Conservation (phyloP, 2,797 vertebrate species). For the Clamator glandarius region DNA sequence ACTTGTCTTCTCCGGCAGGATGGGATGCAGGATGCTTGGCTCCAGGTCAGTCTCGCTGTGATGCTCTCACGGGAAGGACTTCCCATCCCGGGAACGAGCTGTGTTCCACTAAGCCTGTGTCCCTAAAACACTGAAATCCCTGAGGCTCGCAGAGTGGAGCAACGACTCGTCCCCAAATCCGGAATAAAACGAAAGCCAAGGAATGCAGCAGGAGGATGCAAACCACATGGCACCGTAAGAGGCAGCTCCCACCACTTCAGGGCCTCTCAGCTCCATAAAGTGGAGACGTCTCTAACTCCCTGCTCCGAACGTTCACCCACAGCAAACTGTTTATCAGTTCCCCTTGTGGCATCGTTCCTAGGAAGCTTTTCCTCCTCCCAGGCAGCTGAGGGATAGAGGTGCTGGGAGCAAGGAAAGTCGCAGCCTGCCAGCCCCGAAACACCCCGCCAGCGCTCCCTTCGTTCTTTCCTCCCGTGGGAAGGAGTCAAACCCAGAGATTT, state of each 20-base stretch:
- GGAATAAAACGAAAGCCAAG: neutral
- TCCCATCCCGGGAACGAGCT: fast-evolving
- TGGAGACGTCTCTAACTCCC: neutral
- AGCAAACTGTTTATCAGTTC: too few species aligned
- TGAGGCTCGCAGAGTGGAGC: neutral
- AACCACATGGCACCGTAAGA: fast-evolving
- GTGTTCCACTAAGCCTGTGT: neutral
- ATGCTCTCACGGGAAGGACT: neutral
- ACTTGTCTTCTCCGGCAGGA: too few species aligned
- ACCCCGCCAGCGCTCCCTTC: fast-evolving
- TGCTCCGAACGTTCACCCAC: fast-evolving
- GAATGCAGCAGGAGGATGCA: fast-evolving
- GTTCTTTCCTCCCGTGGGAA: fast-evolving
- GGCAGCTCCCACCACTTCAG: fast-evolving
- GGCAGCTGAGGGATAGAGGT: fast-evolving
- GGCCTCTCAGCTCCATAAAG: neutral
- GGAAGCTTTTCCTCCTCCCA: neutral
- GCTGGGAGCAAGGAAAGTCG: neutral
- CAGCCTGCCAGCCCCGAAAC: neutral
- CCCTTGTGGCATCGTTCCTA: neutral
- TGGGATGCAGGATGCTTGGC: neutral
- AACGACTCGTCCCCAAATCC: fast-evolving
- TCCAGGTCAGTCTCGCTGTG: fast-evolving
- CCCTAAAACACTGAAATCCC: neutral
- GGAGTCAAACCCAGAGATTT: neutral